Percentiles rank a stretch among this genome's conserved stretches.
Conservation (phyloP, 2,113 vertebrate species). For the Otolemur garnettii region DNA sequence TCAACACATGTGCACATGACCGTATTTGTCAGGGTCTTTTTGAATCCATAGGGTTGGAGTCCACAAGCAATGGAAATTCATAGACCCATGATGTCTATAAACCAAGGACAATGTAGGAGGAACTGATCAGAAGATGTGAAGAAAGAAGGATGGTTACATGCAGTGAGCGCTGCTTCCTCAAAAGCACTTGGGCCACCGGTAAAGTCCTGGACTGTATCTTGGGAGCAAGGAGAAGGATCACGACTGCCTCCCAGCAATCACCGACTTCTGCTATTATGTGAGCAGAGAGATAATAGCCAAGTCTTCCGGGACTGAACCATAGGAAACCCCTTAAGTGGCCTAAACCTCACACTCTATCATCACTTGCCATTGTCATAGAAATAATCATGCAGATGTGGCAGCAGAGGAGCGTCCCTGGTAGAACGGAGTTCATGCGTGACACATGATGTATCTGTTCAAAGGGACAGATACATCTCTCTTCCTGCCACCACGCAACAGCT, state of each 20-base stretch:
- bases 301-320: conserved; percentile 80
- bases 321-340: conserved; percentile 83
- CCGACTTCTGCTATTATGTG: conserved; percentile 71
- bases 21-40: not conserved
- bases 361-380: conserved; percentile 86
- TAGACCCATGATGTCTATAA: not conserved
- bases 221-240: not conserved
- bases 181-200: not conserved
- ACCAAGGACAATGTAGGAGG: not conserved
- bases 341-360: conserved; percentile 84
- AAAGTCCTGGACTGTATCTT: not conserved
- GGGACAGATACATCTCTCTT: conserved; percentile 92
- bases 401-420: conserved; percentile 81
- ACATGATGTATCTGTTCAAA: conserved; percentile 90
- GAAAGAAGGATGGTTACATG: not conserved
- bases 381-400: conserved; percentile 87
- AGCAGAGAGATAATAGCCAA: conserved; percentile 75
- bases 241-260: not conserved
- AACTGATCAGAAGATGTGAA: not conserved
- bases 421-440: conserved; percentile 88
- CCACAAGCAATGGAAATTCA: not conserved
- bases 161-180: not conserved
- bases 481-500: conserved; percentile 79
- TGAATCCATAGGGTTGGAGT: not conserved
- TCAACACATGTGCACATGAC: not conserved